Evolutionary conservation across 1,140 invertebrate genomes (phyloP), one percentile per base, ranked within the genome.

Genomic region (Tetragnatha versicolor): DNA sequence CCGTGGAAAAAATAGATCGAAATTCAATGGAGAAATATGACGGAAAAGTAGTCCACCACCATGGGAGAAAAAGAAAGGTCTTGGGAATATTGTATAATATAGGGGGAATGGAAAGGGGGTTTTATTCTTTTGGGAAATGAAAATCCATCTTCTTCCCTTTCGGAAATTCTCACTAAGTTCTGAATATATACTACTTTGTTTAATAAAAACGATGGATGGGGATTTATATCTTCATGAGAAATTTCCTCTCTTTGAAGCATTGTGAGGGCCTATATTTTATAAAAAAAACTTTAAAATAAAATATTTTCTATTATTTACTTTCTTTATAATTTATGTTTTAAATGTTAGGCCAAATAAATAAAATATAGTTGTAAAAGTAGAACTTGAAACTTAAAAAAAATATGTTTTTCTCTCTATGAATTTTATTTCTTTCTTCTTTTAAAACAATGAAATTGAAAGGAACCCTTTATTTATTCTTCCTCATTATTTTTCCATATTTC

Each of bases 11-110:
- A 63, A 27, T 7, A 75, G 58, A 75, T 75, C 53, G 72, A 63
- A 75, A 75, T 75, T 75, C 72, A 75, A 75, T 75, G 72, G 58
- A 29, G 55, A 75, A 75, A 75, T 75, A 75, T 75, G 72, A 75
- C 58, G 55, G 39, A 22, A 25, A 75, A 75, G 51, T 63, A 63
- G 55, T 75, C 72, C 53, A 63, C 72, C 61, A 63, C 14, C 20
- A 63, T 63, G 12, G 42, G 39, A 63, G n/a, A 42, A 68, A 27
- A 63, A 37, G 37, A 25, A 35, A 63, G 63, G 7, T 51, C 10
- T 35, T 25, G n/a, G n/a, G 27, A 53, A 70, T 70, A 70, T 70
- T 63, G 55, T 53, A 55, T 72, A 39, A 75, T 61, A 49, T 75
- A 75, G 25, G 51, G 20, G 33, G 20, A 31, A 29, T 53, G 33